phyloP scores from a whole-genome alignment of 2,113 vertebrate species.

The Pitta sordida region DNA sequence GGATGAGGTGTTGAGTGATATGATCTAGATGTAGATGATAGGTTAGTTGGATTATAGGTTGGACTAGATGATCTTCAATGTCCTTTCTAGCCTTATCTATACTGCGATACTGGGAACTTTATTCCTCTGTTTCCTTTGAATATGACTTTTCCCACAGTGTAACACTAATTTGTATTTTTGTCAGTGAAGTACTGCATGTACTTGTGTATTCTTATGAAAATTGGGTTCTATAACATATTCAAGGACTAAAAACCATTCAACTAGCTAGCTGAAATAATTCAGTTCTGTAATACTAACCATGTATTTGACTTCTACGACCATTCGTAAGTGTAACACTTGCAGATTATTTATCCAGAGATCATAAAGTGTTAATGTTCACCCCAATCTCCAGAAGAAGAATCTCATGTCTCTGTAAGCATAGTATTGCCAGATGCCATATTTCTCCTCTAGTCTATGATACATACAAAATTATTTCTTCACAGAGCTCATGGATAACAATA shows the following conservation, averaged over 20 bases:
- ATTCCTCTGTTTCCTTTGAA: neutral
- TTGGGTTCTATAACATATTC: neutral
- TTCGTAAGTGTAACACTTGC: neutral
- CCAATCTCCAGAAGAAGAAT: neutral
- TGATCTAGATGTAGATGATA: too few species aligned
- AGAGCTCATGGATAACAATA: neutral
- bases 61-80: too few species aligned
- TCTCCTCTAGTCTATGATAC: neutral
- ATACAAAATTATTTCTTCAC: neutral
- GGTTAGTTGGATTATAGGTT: too few species aligned
- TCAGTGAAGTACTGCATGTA: neutral
- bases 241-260: neutral
- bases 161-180: neutral
- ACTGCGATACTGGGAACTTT: too few species aligned
- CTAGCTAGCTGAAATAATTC: neutral
- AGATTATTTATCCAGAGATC: neutral
- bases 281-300: neutral
- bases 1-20: too few species aligned
- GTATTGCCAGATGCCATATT: neutral
- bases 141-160: neutral
- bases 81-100: too few species aligned
- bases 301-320: neutral
- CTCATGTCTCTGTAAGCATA: neutral
- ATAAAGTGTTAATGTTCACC: neutral
- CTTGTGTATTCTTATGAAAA: neutral